phyloP scores from a whole-genome alignment of 2,113 vertebrate genomes.

The Rhinichthys klamathensis region DNA sequence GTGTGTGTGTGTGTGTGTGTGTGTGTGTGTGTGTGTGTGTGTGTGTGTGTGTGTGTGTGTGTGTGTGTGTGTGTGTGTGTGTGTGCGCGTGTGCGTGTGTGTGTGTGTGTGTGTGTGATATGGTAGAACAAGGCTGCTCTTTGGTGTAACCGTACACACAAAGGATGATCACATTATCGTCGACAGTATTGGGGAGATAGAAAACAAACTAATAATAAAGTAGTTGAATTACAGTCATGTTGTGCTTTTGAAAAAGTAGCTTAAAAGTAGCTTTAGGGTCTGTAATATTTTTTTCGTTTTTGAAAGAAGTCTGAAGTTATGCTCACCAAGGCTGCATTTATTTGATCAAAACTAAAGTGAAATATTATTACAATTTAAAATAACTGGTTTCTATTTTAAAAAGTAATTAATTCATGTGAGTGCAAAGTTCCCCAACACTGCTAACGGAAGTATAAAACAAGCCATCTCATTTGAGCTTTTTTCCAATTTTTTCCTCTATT shows the following conservation, averaged over 20 bases:
- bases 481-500: not conserved
- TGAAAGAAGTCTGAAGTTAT: too few relatives aligned
- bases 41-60: not conserved
- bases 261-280: too few relatives aligned
- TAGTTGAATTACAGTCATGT: not conserved
- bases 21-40: not conserved
- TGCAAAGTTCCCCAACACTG: not conserved
- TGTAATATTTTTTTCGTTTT: too few relatives aligned
- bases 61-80: not conserved
- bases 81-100: not conserved
- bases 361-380: too few relatives aligned
- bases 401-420: too few relatives aligned
- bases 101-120: not conserved
- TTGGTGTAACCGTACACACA: constrained; percentile 8
- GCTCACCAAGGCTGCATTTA: too few relatives aligned
- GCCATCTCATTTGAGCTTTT: not conserved
- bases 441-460: not conserved
- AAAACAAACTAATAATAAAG: not conserved
- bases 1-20: not conserved
- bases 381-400: too few relatives aligned
- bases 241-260: not conserved
- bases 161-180: not conserved
- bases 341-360: too few relatives aligned
- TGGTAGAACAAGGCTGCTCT: constrained; percentile 33
- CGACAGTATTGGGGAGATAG: not conserved